Base-by-base conservation (phyloP, 2,797 vertebrate genomes). In the Eremophila alpestris region DNA sequence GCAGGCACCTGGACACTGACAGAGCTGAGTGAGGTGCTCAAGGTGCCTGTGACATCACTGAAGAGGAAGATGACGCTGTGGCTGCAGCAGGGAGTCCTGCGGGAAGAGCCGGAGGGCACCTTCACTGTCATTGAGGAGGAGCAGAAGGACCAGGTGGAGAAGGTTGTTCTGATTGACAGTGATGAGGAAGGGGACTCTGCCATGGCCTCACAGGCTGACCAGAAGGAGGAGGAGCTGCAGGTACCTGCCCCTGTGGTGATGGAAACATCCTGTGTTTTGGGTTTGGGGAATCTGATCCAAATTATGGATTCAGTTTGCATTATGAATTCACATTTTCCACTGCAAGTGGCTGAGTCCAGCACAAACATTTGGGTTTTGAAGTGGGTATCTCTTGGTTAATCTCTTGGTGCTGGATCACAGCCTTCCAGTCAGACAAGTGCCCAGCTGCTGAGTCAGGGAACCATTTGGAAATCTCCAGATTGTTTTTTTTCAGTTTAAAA, bases 171-270 rank as follows among this genome's bases (percentile, higher is more conserved):
- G 75, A 98, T 99, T 4, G 99, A 99, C 98, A 99, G 99, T 1
- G 99, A 99, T 0, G 99, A 99, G 77, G 99, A 99, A 92, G 98
- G 99, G 1, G 99, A 99, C 97, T 99, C 99, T 7, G 99, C 99
- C 97, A 99, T 99, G 96, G 98, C 99, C 32, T 99, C 99, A 0
- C 99, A 99, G 96, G 99, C 99, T 0, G 99, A 99, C 98, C 99
- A 99, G 98, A 99, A 99, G 82, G 99, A 99, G 97, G 99, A 99
- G 96, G 98, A 98, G 86, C 90, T 98, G 69, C 98, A 98, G 98
- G 98, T 98, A 79, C 7, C 19, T 11, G 12, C 32, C 58, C 2
- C 1, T 45, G 52, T 30, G 16, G 13, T 2, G 1, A 6, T 40
- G n/a, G 67, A 70, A 5, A 58, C 20, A 8, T 20, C 30, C 52